Evolutionary conservation across 1,140 invertebrate species (phyloP).

Genomic region (Palaemon carinicauda): DNA sequence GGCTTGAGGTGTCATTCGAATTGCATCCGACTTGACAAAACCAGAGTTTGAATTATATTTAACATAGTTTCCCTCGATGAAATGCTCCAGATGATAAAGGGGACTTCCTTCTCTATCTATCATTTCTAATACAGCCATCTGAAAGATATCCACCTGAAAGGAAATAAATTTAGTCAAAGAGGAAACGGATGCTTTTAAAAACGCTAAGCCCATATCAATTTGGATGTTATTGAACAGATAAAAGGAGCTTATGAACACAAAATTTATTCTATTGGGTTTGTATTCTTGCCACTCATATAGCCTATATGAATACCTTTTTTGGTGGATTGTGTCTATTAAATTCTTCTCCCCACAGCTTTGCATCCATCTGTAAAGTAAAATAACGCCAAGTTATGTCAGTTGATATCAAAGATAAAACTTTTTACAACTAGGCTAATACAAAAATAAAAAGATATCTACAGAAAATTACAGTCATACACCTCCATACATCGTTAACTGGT

Average conservation of each 20-base stretch:
- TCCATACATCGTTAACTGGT: too few species aligned
- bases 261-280: too few species aligned
- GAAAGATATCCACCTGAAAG: slow-evolving; percentile 71
- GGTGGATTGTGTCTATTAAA: slow-evolving; percentile 73
- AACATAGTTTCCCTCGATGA: slow-evolving; percentile 72
- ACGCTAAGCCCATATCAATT: too few species aligned
- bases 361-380: slow-evolving; percentile 72
- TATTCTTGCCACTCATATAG: too few species aligned
- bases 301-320: slow-evolving; percentile 68
- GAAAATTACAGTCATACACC: too few species aligned
- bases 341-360: slow-evolving; percentile 73
- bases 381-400: too few species aligned
- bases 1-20: slow-evolving; percentile 71
- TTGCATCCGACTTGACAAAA: slow-evolving; percentile 69
- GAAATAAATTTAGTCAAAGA: slow-evolving; percentile 29
- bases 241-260: too few species aligned
- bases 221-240: too few species aligned
- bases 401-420: too few species aligned
- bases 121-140: slow-evolving; percentile 72
- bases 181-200: too few species aligned
- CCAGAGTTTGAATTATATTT: slow-evolving; percentile 75
- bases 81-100: slow-evolving; percentile 72
- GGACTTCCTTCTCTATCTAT: slow-evolving; percentile 67
- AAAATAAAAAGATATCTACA: too few species aligned
- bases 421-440: too few species aligned